phyloP scores from a whole-genome alignment of 2,888 invertebrate genomes.

The Pasiphila rectangulata region DNA sequence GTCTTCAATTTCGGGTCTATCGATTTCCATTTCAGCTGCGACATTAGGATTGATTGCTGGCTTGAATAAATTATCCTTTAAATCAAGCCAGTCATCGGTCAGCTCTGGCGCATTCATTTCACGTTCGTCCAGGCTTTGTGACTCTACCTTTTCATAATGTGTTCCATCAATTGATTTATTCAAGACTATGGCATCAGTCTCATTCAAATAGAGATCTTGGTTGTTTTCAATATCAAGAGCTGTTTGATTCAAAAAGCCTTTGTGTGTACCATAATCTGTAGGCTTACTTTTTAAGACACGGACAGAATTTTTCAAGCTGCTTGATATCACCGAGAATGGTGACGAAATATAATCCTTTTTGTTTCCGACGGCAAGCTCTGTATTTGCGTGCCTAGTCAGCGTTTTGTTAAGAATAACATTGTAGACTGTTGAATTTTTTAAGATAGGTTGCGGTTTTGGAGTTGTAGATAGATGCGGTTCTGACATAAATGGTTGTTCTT shows the following conservation, averaged over 20 bases:
- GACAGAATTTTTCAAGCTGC: slow-evolving; percentile 46
- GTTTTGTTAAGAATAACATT: slow-evolving; percentile 59
- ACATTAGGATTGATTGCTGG: slow-evolving; percentile 57
- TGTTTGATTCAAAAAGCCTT: slow-evolving; percentile 72
- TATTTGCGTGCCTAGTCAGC: slow-evolving; percentile 9
- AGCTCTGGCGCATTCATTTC: slow-evolving; percentile 55
- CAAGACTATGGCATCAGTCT: slow-evolving; percentile 55
- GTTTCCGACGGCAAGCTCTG: too few relatives aligned
- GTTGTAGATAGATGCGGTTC: slow-evolving; percentile 17
- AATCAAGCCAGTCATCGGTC: slow-evolving; percentile 63
- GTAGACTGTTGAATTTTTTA: slow-evolving; percentile 45
- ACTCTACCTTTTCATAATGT: slow-evolving; percentile 45
- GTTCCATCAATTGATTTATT: slow-evolving; percentile 58
- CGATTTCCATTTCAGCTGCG: slow-evolving; percentile 67
- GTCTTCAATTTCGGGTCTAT: slow-evolving; percentile 62
- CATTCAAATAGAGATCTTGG: slow-evolving; percentile 43
- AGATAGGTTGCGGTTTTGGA: slow-evolving; percentile 1
- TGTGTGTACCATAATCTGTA: slow-evolving; percentile 28
- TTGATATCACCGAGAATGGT: slow-evolving; percentile 61
- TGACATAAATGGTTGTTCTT: slow-evolving; percentile 30
- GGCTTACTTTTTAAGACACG: slow-evolving; percentile 47
- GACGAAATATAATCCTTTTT: slow-evolving; percentile 30
- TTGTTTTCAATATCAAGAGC: slow-evolving; percentile 60
- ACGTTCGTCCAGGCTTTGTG: slow-evolving; percentile 50
- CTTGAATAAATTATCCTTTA: slow-evolving; percentile 54